Conservation (phyloP, 2,888 invertebrate genomes). For the Sturmia bella region DNA sequence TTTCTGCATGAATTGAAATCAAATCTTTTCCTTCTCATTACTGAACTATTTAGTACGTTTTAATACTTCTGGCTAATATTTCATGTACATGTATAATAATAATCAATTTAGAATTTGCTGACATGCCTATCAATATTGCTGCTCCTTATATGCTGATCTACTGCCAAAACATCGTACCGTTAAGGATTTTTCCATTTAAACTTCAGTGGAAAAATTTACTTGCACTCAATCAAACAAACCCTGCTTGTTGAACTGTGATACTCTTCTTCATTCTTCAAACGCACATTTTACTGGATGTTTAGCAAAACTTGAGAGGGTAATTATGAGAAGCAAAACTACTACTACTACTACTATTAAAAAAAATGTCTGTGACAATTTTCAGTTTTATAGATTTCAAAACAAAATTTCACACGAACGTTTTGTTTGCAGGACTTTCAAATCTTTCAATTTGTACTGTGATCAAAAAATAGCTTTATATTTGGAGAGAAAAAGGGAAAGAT, state of each 20-base stretch:
- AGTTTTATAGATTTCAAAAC: background rate
- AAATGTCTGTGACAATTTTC: conserved; percentile 9
- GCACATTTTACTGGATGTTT: conserved; percentile 39
- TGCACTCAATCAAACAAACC: background rate
- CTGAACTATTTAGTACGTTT: conserved; percentile 41
- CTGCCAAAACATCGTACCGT: conserved; percentile 52
- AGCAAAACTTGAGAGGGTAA: conserved; percentile 35
- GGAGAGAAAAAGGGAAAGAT: background rate
- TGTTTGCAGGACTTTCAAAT: conserved; percentile 17
- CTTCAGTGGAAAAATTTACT: conserved; percentile 16
- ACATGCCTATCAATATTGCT: conserved; percentile 60
- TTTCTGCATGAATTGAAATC: conserved; percentile 47
- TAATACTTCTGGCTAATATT: conserved; percentile 56
- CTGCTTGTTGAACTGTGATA: conserved; percentile 55
- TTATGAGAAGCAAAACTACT: conserved; percentile 17
- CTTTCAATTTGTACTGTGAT: conserved; percentile 19
- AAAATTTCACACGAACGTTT: conserved; percentile 10
- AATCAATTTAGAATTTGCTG: conserved; percentile 62
- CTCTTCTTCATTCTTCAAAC: conserved; percentile 36
- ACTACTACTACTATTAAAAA: no score
- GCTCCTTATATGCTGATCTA: conserved; percentile 58
- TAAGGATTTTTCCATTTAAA: conserved; percentile 51
- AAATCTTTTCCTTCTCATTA: conserved; percentile 18
- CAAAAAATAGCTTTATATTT: conserved; percentile 36
- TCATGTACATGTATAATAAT: conserved; percentile 19